Conservation (phyloP, 37 sponge, comb jelly and placozoan genomes). For the Halisarca cf. caerulea region DNA sequence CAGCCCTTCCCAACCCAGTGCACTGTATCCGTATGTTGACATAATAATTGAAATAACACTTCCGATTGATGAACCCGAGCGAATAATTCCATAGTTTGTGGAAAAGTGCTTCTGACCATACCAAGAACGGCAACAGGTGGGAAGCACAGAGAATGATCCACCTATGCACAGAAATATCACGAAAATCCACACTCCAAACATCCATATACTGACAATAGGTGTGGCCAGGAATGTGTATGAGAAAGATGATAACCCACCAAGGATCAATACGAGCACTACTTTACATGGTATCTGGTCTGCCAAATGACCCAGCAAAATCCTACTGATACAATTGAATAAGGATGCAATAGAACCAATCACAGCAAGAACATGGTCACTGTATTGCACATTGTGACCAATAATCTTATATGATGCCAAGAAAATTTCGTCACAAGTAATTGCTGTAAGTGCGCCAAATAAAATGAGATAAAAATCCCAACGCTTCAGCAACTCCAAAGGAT, state of each 20-base stretch:
- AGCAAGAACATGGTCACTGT: constrained; percentile 73
- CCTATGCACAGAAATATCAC: constrained; percentile 86
- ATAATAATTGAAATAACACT: too few species aligned
- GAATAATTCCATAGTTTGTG: neutral
- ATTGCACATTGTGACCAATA: constrained; percentile 44
- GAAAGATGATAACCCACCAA: constrained; percentile 40
- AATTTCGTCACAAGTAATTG: constrained; percentile 43
- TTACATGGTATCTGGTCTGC: constrained; percentile 72
- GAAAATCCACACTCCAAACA: constrained; percentile 77
- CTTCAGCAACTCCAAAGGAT: constrained; percentile 61
- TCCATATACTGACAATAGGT: neutral
- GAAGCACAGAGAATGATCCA: neutral
- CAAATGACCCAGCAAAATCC: constrained; percentile 76
- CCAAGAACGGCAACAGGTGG: neutral
- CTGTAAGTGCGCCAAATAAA: constrained; percentile 72
- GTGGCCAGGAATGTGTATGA: constrained; percentile 51
- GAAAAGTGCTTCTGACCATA: neutral
- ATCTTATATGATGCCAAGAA: constrained; percentile 60
- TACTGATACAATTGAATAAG: constrained; percentile 62
- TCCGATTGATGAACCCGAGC: neutral
- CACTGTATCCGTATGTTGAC: too few species aligned
- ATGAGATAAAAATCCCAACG: constrained; percentile 75
- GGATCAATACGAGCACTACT: constrained; percentile 42
- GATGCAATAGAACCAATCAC: constrained; percentile 61
- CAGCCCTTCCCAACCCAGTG: too few species aligned